phyloP scores from a whole-genome alignment of 1,140 invertebrate genomes.

The Dolichoris vasculosae region DNA sequence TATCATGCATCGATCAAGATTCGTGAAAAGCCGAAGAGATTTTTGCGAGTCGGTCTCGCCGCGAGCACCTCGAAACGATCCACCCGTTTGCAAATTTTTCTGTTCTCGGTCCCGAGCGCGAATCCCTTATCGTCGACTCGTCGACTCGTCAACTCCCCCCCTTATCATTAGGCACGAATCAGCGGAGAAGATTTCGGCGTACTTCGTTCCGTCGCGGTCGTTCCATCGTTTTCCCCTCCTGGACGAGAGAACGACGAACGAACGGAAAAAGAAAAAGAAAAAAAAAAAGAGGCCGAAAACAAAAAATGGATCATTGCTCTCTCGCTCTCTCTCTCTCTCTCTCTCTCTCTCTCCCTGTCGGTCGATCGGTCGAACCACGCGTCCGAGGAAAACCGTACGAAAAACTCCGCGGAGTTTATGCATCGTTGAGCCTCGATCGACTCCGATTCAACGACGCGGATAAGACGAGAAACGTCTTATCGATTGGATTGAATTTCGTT shows the following conservation, averaged over 20 bases:
- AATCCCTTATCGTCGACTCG: too few relatives aligned
- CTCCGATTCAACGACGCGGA: neutral
- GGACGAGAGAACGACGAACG: conserved; percentile 20
- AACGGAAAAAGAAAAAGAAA: too few relatives aligned
- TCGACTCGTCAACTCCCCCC: too few relatives aligned
- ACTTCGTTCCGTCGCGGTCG: neutral
- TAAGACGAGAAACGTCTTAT: neutral
- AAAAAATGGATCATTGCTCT: conserved; percentile 12
- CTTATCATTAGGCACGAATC: conserved; percentile 44
- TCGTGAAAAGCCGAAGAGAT: neutral
- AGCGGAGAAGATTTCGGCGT: conserved; percentile 28
- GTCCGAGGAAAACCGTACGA: neutral
- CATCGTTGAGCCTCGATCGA: neutral
- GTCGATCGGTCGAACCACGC: neutral
- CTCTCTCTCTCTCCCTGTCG: neutral
- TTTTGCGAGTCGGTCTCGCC: neutral
- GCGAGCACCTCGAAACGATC: conserved; percentile 12
- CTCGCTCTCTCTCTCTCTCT: conserved; percentile 33
- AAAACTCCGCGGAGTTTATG: neutral
- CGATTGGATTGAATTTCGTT: neutral
- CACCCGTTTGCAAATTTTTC: neutral
- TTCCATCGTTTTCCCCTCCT: neutral
- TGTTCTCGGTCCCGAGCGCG: neutral
- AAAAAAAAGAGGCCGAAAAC: conserved; percentile 17
- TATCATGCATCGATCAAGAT: conserved; percentile 40